Conservation (phyloP, 1,140 invertebrate genomes). For the Musca domestica region DNA sequence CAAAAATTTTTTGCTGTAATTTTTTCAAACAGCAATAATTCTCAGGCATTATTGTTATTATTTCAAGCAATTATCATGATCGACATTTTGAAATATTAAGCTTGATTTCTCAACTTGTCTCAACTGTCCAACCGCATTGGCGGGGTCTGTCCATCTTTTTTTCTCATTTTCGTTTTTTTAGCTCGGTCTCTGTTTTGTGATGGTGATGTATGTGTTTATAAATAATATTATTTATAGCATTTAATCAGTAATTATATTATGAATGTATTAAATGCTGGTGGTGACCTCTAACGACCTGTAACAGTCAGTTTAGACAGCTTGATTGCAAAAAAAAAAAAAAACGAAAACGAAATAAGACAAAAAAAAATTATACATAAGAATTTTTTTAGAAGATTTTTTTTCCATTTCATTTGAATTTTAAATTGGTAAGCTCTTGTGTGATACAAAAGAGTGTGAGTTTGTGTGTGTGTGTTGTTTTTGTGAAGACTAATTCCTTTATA, state of each 20-base stretch:
- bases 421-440: neutral
- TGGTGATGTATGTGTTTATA: constrained; percentile 5
- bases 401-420: neutral
- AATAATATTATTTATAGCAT: constrained; percentile 17
- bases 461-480: neutral
- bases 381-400: neutral
- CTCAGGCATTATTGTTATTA: neutral
- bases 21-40: neutral
- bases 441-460: neutral
- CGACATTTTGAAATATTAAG: constrained; percentile 20
- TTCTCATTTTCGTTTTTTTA: neutral
- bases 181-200: neutral
- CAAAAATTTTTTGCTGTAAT: neutral
- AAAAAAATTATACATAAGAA: constrained; percentile 3
- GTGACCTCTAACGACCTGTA: constrained; percentile 17
- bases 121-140: constrained; percentile 11
- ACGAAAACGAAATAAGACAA: no score
- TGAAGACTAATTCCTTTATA: constrained; percentile 17
- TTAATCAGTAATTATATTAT: constrained; percentile 21
- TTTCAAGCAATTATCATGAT: constrained; percentile 16
- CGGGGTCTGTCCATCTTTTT: neutral
- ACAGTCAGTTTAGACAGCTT: constrained; percentile 19
- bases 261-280: constrained; percentile 11
- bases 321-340: constrained; percentile 6
- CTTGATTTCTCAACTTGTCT: constrained; percentile 19